Conservation (phyloP, 2,797 vertebrate genomes). For the Morus bassanus region DNA sequence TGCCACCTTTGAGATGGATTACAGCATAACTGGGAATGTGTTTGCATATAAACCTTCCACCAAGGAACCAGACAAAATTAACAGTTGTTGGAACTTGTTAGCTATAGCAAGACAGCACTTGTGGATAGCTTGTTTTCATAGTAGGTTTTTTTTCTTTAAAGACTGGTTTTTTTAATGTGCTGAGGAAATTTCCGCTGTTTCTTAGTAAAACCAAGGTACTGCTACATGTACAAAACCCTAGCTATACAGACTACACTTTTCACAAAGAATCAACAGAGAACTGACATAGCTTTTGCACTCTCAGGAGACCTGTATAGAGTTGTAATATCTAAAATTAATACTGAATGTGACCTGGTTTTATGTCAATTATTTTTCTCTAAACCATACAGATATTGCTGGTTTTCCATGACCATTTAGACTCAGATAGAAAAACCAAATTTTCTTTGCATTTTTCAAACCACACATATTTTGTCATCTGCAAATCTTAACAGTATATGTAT, state of each 20-base stretch:
- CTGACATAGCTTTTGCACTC: neutral
- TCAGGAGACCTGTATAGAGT: neutral
- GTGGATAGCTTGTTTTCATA: conserved; percentile 2
- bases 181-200: neutral
- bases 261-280: neutral
- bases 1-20: conserved; percentile 40
- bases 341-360: neutral
- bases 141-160: neutral
- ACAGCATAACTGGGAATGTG: conserved; percentile 25
- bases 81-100: conserved; percentile 43
- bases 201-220: neutral
- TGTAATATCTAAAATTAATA: neutral
- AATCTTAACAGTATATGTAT: neutral
- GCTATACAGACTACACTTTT: neutral
- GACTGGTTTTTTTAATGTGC: neutral
- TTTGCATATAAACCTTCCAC: conserved; percentile 43
- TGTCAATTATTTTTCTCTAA: neutral
- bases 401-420: neutral
- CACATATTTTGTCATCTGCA: neutral
- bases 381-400: neutral
- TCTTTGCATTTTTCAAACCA: neutral
- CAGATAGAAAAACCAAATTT: neutral
- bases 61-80: conserved; percentile 38
- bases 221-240: neutral
- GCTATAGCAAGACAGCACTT: conserved; percentile 6